Conservation (phyloP, 1,140 invertebrate genomes). For the Bradysia coprophila region DNA sequence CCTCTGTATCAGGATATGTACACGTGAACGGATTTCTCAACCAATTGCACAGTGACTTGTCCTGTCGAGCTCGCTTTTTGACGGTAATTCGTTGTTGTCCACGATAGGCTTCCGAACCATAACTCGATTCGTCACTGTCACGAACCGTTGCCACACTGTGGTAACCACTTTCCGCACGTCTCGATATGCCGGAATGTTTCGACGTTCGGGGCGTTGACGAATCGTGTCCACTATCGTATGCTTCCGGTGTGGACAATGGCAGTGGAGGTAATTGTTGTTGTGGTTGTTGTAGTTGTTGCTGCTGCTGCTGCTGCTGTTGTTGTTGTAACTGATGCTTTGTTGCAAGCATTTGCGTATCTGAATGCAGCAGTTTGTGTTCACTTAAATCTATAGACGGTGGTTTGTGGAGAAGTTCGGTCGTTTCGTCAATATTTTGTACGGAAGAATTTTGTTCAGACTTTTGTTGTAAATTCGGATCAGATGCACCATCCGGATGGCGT, state of each 20-base stretch:
- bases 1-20: slow-evolving; percentile 46
- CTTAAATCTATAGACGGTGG: slow-evolving; percentile 29
- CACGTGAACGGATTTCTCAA: slow-evolving; percentile 45
- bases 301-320: no score
- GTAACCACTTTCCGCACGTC: slow-evolving; percentile 68
- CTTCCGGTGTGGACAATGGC: slow-evolving; percentile 31
- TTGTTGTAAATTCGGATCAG: slow-evolving; percentile 69
- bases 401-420: slow-evolving; percentile 26
- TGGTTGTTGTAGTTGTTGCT: no score
- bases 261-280: slow-evolving; percentile 16
- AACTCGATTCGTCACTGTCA: slow-evolving; percentile 69
- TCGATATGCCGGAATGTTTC: slow-evolving; percentile 52
- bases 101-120: slow-evolving; percentile 54
- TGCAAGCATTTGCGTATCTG: slow-evolving; percentile 32
- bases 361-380: slow-evolving; percentile 31
- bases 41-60: slow-evolving; percentile 40
- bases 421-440: slow-evolving; percentile 29
- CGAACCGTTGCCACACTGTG: slow-evolving; percentile 58
- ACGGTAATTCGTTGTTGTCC: slow-evolving; percentile 30
- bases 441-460: slow-evolving; percentile 36
- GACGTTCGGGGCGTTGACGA: slow-evolving; percentile 55
- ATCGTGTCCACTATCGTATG: slow-evolving; percentile 64
- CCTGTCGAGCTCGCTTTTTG: slow-evolving; percentile 33
- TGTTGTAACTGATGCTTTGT: slow-evolving; percentile 29
- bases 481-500: slow-evolving; percentile 74